Conservation (phyloP, 2,113 vertebrate species). For the Barbus barbus region DNA sequence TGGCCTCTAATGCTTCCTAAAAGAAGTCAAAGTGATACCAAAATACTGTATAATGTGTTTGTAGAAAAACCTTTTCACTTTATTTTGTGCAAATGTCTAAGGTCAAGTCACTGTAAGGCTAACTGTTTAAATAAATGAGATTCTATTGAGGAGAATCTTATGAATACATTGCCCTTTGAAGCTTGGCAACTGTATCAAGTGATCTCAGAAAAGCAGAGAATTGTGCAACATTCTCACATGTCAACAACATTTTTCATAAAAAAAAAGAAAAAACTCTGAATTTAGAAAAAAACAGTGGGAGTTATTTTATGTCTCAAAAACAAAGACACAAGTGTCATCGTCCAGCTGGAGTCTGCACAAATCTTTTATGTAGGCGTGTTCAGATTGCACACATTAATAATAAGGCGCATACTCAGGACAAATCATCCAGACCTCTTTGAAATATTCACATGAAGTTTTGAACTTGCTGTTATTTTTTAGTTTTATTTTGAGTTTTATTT, state of each 20-base stretch:
- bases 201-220: background rate
- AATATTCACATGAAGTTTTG: background rate
- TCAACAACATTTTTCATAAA: constrained; percentile 39
- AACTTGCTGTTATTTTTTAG: background rate
- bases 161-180: constrained; percentile 45
- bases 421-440: background rate
- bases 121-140: constrained; percentile 43
- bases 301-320: constrained; percentile 39
- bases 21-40: background rate
- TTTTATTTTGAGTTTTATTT: background rate
- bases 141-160: constrained; percentile 17
- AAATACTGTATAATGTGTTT: background rate
- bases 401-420: background rate
- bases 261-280: background rate
- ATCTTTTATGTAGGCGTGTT: constrained; percentile 32
- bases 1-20: background rate
- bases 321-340: constrained; percentile 41
- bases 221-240: constrained; percentile 20
- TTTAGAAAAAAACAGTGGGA: background rate
- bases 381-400: background rate
- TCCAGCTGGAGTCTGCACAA: constrained; percentile 32
- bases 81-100: constrained; percentile 27
- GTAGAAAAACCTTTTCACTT: background rate
- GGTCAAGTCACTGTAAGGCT: constrained; percentile 29
- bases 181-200: constrained; percentile 14